Conservation (phyloP, 2,797 vertebrate species). For the Phataginus tetradactyla region DNA sequence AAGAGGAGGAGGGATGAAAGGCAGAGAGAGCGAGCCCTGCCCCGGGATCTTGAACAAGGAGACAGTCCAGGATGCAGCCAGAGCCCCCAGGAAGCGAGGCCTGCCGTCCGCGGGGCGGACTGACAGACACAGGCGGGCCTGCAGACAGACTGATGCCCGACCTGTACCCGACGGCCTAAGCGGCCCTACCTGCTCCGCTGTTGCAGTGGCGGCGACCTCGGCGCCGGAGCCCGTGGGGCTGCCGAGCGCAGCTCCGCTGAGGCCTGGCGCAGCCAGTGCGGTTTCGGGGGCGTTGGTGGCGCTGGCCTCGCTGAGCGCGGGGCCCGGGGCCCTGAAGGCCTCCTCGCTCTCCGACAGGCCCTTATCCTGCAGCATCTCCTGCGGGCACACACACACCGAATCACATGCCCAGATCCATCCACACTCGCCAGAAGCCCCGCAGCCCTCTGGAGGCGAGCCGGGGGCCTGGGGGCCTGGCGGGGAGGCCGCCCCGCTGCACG, state of each 20-base stretch:
- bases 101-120: not conserved
- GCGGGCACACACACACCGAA: conserved; percentile 66
- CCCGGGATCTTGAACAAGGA: not conserved
- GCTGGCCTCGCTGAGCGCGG: conserved; percentile 88
- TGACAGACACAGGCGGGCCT: not conserved
- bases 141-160: not conserved
- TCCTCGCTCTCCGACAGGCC: conserved; percentile 94
- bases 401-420: conserved; percentile 40
- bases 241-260: conserved; percentile 86
- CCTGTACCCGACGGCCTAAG: not conserved
- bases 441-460: not conserved
- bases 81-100: conserved; percentile 83
- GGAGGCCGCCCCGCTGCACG: not conserved
- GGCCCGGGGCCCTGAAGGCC: conserved; percentile 89
- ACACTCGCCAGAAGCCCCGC: conserved; percentile 40
- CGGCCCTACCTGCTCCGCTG: conserved; percentile 90
- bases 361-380: conserved; percentile 99
- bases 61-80: not conserved
- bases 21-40: not conserved
- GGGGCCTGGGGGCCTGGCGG: not conserved
- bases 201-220: not conserved
- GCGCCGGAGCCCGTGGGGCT: conserved; percentile 89
- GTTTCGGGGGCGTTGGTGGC: conserved; percentile 88
- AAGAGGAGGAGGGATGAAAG: not conserved
- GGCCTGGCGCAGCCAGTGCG: conserved; percentile 88